Conservation (phyloP, 2,797 vertebrate genomes). For the Notolepis coatsorum region DNA sequence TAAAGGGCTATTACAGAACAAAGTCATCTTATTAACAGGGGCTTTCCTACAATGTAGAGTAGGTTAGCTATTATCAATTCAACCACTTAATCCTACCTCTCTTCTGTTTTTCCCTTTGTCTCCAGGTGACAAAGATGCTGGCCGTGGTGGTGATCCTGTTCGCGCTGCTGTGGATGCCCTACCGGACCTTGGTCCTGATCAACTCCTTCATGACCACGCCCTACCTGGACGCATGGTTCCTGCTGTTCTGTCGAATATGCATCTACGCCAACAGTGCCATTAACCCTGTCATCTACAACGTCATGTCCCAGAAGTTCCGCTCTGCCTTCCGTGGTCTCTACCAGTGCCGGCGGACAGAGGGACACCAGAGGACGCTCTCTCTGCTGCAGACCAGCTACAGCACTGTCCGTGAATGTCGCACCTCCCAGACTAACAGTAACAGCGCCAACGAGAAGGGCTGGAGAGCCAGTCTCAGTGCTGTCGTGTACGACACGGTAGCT, state of each 20-base stretch:
- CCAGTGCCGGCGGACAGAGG: slow-evolving; percentile 67
- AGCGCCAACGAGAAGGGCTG: slow-evolving; percentile 40
- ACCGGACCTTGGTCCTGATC: slow-evolving; percentile 83
- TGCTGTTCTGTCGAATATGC: slow-evolving; percentile 83
- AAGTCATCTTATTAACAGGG: too few species aligned
- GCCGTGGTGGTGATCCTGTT: slow-evolving; percentile 84
- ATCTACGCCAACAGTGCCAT: slow-evolving; percentile 88
- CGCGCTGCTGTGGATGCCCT: slow-evolving; percentile 86
- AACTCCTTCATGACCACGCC: slow-evolving; percentile 83
- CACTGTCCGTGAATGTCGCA: slow-evolving; percentile 51
- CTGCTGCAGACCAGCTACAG: slow-evolving; percentile 60
- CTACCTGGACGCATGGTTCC: slow-evolving; percentile 83
- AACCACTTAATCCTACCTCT: neutral
- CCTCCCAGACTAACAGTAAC: slow-evolving; percentile 38
- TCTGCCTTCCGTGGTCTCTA: slow-evolving; percentile 81
- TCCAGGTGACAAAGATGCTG: slow-evolving; percentile 87
- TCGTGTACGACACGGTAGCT: neutral
- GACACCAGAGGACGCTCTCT: slow-evolving; percentile 58
- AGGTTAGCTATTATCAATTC: neutral
- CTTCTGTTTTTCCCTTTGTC: neutral
- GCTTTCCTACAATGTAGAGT: neutral
- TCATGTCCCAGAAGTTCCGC: slow-evolving; percentile 87
- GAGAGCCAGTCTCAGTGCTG: neutral
- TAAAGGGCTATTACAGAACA: too few species aligned
- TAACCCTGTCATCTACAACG: slow-evolving; percentile 87